Conservation (phyloP, 35 echinoderm and acorn worm species). For the Acanthaster planci region DNA sequence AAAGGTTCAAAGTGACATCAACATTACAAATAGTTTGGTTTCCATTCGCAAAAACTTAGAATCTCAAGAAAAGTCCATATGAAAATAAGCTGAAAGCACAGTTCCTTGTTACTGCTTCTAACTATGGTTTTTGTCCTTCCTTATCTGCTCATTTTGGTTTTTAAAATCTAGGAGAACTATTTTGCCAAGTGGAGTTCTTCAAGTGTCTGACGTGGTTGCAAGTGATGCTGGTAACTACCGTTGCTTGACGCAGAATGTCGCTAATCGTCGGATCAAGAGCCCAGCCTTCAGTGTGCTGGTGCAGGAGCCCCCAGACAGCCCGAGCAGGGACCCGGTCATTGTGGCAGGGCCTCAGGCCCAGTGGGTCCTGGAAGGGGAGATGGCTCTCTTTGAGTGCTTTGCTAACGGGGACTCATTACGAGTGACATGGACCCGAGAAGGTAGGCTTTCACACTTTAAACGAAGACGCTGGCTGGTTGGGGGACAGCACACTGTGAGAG, state of each 20-base stretch:
- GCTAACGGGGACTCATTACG: not conserved
- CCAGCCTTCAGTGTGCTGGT: not conserved
- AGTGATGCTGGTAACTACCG: not conserved
- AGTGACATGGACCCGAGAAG: not conserved
- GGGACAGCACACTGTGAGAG: too few species aligned
- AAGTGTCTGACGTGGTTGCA: not conserved
- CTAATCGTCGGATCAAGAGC: not conserved
- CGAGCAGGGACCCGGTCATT: not conserved
- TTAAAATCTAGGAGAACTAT: not conserved
- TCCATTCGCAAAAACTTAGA: too few species aligned
- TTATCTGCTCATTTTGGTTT: too few species aligned
- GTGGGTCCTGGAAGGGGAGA: not conserved
- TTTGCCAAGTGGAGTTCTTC: not conserved
- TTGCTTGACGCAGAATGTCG: not conserved
- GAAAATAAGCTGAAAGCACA: too few species aligned
- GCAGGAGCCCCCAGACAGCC: not conserved
- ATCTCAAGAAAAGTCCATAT: too few species aligned
- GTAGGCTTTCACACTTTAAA: not conserved
- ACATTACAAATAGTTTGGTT: too few species aligned
- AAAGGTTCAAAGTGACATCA: too few species aligned
- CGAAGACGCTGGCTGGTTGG: too few species aligned
- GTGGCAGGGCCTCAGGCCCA: not conserved
- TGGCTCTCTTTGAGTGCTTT: not conserved
- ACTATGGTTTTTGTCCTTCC: too few species aligned
- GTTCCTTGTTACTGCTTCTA: too few species aligned